Conservation (phyloP, 2,888 invertebrate genomes). For the Parascotia fuliginaria region DNA sequence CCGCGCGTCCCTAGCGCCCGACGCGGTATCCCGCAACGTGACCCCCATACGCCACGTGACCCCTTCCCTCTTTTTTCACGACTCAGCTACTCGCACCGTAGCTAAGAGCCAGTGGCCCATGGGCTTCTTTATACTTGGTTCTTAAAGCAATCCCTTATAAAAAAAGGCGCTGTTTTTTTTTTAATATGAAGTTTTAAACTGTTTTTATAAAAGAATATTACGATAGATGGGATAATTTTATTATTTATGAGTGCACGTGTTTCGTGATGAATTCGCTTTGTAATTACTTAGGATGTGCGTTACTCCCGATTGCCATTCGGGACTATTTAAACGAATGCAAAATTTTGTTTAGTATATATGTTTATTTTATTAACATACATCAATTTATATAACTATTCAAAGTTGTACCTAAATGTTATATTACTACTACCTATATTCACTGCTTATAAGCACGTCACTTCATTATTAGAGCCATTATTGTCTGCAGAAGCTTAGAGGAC, state of each 20-base stretch:
- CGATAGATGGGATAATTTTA: too few relatives aligned
- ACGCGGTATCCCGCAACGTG: constrained; percentile 47
- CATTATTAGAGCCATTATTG: neutral
- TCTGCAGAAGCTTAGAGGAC: neutral
- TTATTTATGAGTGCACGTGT: too few relatives aligned
- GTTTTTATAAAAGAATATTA: neutral
- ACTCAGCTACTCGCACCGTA: constrained; percentile 37
- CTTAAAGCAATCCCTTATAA: constrained; percentile 14
- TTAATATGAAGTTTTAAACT: neutral
- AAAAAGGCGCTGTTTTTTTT: neutral
- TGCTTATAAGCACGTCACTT: neutral
- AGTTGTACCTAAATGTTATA: too few relatives aligned
- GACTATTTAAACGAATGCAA: too few relatives aligned
- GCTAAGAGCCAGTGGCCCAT: constrained; percentile 9
- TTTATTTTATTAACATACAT: too few relatives aligned
- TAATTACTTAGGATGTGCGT: too few relatives aligned
- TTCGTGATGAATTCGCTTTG: too few relatives aligned
- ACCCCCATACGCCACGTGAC: constrained; percentile 51
- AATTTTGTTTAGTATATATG: too few relatives aligned
- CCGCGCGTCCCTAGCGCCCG: too few relatives aligned
- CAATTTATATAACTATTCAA: too few relatives aligned
- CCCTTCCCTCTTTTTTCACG: constrained; percentile 41
- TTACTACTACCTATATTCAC: too few relatives aligned
- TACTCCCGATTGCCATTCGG: too few relatives aligned
- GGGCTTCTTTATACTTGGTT: constrained; percentile 44